Base-by-base conservation (phyloP, 2,888 invertebrate species). In the Eueremaeus valkanovi region DNA sequence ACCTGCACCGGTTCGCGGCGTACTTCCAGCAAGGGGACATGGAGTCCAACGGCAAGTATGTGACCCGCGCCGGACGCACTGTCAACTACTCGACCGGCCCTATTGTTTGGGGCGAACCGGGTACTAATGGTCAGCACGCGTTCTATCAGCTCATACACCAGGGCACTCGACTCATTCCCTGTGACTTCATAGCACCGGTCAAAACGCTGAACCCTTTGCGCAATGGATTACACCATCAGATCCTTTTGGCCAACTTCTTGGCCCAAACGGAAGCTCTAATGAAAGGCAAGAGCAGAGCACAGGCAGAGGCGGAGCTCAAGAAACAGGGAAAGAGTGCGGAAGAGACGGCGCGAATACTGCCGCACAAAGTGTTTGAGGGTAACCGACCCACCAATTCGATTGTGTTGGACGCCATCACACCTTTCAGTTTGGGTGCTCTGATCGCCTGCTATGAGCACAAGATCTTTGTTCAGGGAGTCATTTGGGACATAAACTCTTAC, bases 11-110 rank as follows among this genome's bases (percentile, higher is more conserved):
- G 83, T 98, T 99, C 85, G 95, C 99, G 13, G 98, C 99, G 21
- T 99, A 99, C 85, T 98, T 99, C 87, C 99, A 99, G 85, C 99
- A 99, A 86, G 97, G 97, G 3, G 98, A 98, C 82, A 98, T 99
- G 99, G 99, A 99, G 85, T 95, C 95, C 79, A 99, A 99, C 85
- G 99, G 99, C 78, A 99, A 99, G 85, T 88, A 85, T 81, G 86
- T 87, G 0, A 86, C 85, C 0, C 81, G 85, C 61, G 82, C 80
- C 78, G 86, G 86, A 3, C 77, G 81, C 40, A 73, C n/a, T 16
- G 86, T 87, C 5, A 81, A 83, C 78, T 86, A 87, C 80, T 81
- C 81, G n/a, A 87, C 87, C 9, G 87, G 93, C 0, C 93, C 93
- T 75, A 90, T 94, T 78, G 91, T 93, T 73, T 96, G 95, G 95